Base-by-base conservation (phyloP, 53 echinoderm and acorn worm genomes). In the Henricia sp. region DNA sequence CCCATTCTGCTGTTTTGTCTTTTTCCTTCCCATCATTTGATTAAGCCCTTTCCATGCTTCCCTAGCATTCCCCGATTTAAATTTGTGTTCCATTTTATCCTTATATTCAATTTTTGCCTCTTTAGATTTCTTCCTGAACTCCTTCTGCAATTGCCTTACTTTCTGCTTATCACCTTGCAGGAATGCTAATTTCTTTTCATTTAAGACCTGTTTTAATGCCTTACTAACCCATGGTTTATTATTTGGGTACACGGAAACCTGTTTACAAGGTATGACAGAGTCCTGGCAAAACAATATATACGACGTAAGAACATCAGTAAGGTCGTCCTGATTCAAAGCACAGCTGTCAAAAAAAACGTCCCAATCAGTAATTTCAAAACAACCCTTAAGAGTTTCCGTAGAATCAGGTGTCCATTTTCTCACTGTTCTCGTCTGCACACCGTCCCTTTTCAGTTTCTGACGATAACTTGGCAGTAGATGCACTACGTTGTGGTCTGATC, bases 401-500 rank as follows among this genome's bases (percentile, higher is more conserved):
- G 88, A 41, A 40, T 82, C 25, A 50, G 27, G 24, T 71, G 42
- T 67, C 77, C 62, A 77, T 3, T n/a, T 34, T 3, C 32, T 28
- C 0, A 0, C 16, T 41, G 39, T 46, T n/a, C 36, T 42, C 82
- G 59, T 37, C 20, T 14, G 46, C 28, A 11, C 70, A 43, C 37
- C 71, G 55, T 12, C 43, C 39, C 25, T 63, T 56, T 88, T 52
- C 0, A 93, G 52, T 27, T 69, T 52, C 16, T 67, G 93, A 28
- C 36, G 19, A 52, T 84, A 87, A 19, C 72, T 54, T 11, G 90
- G 91, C 21, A 67, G 62, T 37, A 93, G 77, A 37, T 62, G 78
- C 26, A 93, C 55, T 37, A 84, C 67, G 21, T 71, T 88, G 68
- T 93, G 93, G 41, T 93, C 90, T 0, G 90, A 88, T 3, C 43